Percentiles rank a stretch among this genome's conserved stretches.
These are phyloP conservation scores for Parapristionchus giblindavisi DNA, from an alignment of 2,888 invertebrate genomes.

Conservation along the genomic window DNA sequence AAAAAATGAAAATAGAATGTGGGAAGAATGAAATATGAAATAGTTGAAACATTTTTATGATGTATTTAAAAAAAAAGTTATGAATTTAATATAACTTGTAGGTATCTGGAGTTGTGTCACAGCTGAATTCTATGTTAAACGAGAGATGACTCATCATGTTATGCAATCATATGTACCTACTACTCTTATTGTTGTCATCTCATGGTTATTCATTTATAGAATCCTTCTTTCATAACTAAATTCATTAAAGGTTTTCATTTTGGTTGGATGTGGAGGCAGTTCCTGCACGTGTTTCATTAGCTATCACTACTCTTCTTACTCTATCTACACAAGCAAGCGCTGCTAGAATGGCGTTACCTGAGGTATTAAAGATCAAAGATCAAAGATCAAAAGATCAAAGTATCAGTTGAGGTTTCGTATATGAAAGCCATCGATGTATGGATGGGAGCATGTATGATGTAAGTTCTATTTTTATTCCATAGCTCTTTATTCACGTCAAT, in stretches of 20 bases:
- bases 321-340: constrained; percentile 68
- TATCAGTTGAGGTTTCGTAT: constrained; percentile 50
- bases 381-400: neutral
- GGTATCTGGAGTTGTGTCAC: constrained; percentile 74
- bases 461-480: constrained; percentile 38
- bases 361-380: constrained; percentile 47
- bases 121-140: constrained; percentile 74
- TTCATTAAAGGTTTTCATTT: constrained; percentile 73
- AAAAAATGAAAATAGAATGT: no score
- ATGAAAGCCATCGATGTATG: constrained; percentile 66
- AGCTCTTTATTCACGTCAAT: constrained; percentile 13
- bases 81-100: constrained; percentile 38
- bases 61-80: neutral
- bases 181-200: constrained; percentile 70
- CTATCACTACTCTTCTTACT: constrained; percentile 68
- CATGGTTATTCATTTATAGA: constrained; percentile 45
- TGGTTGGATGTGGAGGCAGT: constrained; percentile 75
- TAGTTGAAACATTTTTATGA: neutral
- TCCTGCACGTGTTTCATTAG: constrained; percentile 72
- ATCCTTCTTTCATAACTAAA: neutral
- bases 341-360: constrained; percentile 68
- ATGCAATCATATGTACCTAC: constrained; percentile 75
- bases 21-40: no score
- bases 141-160: constrained; percentile 75
- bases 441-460: constrained; percentile 66